Conservation (phyloP, 1,140 invertebrate genomes). For the Idris sp. region DNA sequence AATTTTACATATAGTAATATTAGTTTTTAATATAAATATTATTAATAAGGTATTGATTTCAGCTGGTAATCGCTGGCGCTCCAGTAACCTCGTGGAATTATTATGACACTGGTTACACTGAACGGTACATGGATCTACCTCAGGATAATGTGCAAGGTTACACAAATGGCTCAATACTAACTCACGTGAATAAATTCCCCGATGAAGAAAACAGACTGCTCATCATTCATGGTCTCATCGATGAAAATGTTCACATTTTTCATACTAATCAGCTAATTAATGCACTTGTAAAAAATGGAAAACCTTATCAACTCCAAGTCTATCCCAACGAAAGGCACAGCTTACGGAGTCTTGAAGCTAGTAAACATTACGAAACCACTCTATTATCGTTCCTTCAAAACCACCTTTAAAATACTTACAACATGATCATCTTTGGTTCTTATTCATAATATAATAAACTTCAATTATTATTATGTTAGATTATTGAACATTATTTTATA, state of each 20-base stretch:
- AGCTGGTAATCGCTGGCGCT: slow-evolving; percentile 94
- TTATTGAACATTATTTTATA: no score
- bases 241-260: slow-evolving; percentile 99
- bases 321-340: slow-evolving; percentile 98
- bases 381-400: slow-evolving; percentile 95
- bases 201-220: slow-evolving; percentile 95
- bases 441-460: no score
- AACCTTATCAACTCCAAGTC: slow-evolving; percentile 93
- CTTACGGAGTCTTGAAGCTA: slow-evolving; percentile 92
- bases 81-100: slow-evolving; percentile 97
- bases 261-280: slow-evolving; percentile 96
- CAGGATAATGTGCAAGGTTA: slow-evolving; percentile 89
- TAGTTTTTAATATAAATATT: no score
- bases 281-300: slow-evolving; percentile 92
- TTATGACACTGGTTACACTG: slow-evolving; percentile 97
- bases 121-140: slow-evolving; percentile 97
- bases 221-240: slow-evolving; percentile 98
- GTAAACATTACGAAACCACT: slow-evolving; percentile 97
- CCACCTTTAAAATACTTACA: slow-evolving; percentile 82
- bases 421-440: slow-evolving; percentile 31
- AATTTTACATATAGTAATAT: no score
- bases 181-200: slow-evolving; percentile 90
- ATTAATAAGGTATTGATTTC: not conserved
- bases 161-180: slow-evolving; percentile 86
- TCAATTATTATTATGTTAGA: no score